A percentile compares a stretch with the other conserved stretches of the same genome.
Evolutionary conservation across 2,888 invertebrate genomes (phyloP).

Genomic region (Malthinus flaveolus): DNA sequence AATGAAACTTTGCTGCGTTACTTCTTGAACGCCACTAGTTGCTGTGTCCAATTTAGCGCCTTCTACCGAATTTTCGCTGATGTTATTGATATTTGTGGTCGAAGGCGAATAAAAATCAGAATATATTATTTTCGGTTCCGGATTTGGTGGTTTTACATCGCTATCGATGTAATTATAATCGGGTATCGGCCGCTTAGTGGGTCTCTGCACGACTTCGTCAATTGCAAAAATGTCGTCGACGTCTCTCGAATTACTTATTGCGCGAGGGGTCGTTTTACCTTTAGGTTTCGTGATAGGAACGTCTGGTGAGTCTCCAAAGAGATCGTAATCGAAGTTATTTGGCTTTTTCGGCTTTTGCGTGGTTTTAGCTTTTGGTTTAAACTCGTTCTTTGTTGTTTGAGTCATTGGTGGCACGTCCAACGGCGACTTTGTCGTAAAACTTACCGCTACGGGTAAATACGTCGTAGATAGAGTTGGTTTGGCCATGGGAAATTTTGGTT

Average conservation of each 20-base stretch:
- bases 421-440: no score
- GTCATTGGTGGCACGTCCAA: background rate
- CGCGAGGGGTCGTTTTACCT: conserved; percentile 10
- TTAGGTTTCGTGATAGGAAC: conserved; percentile 31
- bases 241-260: conserved; percentile 20
- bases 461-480: background rate
- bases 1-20: conserved; percentile 57
- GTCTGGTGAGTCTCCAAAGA: conserved; percentile 12
- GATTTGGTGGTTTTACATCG: conserved; percentile 12
- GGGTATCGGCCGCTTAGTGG: background rate
- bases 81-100: conserved; percentile 32
- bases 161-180: background rate
- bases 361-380: background rate
- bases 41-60: conserved; percentile 12
- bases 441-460: background rate
- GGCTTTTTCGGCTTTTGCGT: background rate
- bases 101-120: conserved; percentile 42
- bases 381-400: background rate
- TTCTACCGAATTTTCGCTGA: conserved; percentile 17
- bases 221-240: conserved; percentile 40
- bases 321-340: background rate
- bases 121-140: conserved; percentile 43
- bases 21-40: conserved; percentile 32
- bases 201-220: background rate
- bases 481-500: background rate